phyloP scores from a whole-genome alignment of 1,140 invertebrate genomes.

The Scaptomyza pallida region DNA sequence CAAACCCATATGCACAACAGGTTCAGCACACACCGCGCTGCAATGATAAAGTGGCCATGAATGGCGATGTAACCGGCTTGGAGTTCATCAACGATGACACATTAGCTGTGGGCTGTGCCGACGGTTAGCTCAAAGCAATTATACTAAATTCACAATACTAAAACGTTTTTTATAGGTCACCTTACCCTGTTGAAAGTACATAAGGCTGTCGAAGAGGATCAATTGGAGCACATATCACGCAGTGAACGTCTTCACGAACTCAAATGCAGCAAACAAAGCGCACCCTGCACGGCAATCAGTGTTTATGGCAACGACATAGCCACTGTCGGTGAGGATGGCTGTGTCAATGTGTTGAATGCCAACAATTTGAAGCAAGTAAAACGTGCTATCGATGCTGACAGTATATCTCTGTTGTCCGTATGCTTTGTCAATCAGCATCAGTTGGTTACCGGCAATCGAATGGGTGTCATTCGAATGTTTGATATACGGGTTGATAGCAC shows the following conservation, averaged over 20 bases:
- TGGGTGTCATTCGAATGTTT: constrained; percentile 94
- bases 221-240: constrained; percentile 84
- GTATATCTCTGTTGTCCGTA: constrained; percentile 90
- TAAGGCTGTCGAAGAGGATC: constrained; percentile 85
- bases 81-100: constrained; percentile 88
- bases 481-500: constrained; percentile 88
- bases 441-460: constrained; percentile 91
- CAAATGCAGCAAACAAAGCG: constrained; percentile 85
- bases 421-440: constrained; percentile 91
- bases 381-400: constrained; percentile 87
- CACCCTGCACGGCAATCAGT: constrained; percentile 88
- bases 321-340: constrained; percentile 93
- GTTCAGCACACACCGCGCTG: constrained; percentile 85
- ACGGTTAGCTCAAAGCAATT: constrained; percentile 82
- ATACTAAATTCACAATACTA: not conserved
- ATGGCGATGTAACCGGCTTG: constrained; percentile 86
- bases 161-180: constrained; percentile 63
- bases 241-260: constrained; percentile 89
- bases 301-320: constrained; percentile 89
- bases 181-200: constrained; percentile 87
- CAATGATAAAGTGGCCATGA: constrained; percentile 84
- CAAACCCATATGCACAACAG: constrained; percentile 85
- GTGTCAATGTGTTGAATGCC: constrained; percentile 63
- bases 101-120: constrained; percentile 87
- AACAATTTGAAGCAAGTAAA: constrained; percentile 58